Conservation (phyloP, 1,140 invertebrate genomes). For the Drosophila orosa region DNA sequence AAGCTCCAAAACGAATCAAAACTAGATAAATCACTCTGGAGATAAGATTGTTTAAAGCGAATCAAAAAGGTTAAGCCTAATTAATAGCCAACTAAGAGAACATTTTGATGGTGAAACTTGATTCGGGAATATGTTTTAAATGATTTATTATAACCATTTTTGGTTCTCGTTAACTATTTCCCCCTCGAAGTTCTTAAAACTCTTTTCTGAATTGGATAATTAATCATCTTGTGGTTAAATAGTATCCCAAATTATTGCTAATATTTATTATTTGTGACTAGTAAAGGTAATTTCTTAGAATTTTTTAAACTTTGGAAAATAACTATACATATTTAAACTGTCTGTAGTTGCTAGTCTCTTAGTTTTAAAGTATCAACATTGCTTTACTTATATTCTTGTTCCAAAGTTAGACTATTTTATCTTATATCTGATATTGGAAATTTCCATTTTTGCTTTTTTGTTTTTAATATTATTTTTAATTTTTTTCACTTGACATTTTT, state of each 20-base stretch:
- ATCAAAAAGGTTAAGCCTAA: background rate
- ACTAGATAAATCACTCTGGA: background rate
- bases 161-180: background rate
- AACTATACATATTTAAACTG: background rate
- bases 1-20: background rate
- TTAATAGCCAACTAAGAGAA: background rate
- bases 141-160: background rate
- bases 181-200: background rate
- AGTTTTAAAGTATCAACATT: background rate
- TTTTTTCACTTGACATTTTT: too few relatives aligned
- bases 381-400: too few relatives aligned
- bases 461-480: background rate
- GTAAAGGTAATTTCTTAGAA: background rate
- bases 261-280: background rate
- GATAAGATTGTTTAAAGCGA: slow-evolving; percentile 8
- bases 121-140: background rate
- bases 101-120: background rate
- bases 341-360: background rate
- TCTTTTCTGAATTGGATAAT: background rate
- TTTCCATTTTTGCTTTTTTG: background rate
- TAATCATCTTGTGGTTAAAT: background rate
- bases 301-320: background rate
- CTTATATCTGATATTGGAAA: too few relatives aligned
- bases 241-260: background rate
- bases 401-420: too few relatives aligned